Base-by-base conservation (phyloP, 2,113 vertebrate species). In the Regulus satrapa region DNA sequence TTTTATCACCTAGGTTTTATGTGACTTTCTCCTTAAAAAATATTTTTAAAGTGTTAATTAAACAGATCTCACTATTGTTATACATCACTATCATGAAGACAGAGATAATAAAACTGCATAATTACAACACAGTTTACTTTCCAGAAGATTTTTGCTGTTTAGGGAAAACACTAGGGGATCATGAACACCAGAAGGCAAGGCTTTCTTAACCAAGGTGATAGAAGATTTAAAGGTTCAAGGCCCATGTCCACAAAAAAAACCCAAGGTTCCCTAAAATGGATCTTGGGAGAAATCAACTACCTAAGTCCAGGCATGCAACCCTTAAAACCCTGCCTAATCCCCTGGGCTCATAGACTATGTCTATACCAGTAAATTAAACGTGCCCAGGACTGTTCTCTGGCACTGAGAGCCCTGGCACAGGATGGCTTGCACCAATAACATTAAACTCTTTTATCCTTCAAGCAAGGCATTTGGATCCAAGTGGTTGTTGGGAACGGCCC, bases 361-460 rank as follows among this genome's bases (percentile, higher is more conserved):
- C 92, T 97, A 83, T 88, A 92, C 85, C 88, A 85, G 85, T 88
- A 92, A 95, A 94, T 90, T 95, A 93, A 92, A 95, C 85, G 5
- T 96, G 96, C 79, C 96, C 83, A 77, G 96, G 92, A 90, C 94
- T 96, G 96, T 96, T 96, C 83, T 88, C 94, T 97, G 96, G 96
- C 95, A 95, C 59, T 0, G 4, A 93, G 41, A 92, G 67, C 88
- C 75, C 90, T 90, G 94, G 96, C 92, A 94, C 43, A 83, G 51
- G 59, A 90, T 51, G 75, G 79, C 56, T 94, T 90, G 51, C 88
- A 85, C 75, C 90, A 92, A 40, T 90, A 95, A 79, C 75, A 71
- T 88, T 80, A 94, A 92, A 95, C 75, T 32, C 88, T 90, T 94
- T 90, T 62, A 92, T 93, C 67, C 92, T 94, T 77, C 79, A 66